phyloP scores from a whole-genome alignment of 2,113 vertebrate species.

The Galbula dea region DNA sequence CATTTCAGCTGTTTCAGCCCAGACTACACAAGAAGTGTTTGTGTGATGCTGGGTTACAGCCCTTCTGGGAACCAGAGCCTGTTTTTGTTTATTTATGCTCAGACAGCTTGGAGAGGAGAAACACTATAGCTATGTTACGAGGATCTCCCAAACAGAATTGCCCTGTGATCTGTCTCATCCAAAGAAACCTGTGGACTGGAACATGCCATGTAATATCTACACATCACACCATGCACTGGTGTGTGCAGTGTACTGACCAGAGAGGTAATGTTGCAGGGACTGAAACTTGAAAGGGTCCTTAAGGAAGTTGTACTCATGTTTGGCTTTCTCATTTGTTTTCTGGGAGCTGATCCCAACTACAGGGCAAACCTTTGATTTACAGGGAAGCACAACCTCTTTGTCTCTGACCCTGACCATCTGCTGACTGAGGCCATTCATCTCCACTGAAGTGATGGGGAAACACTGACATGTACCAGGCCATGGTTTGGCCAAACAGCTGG shows the following conservation, averaged over 20 bases:
- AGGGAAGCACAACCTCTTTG: background rate
- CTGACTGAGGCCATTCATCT: background rate
- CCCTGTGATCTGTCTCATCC: background rate
- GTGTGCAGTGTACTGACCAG: fast-evolving
- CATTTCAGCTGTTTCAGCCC: background rate
- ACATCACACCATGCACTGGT: background rate
- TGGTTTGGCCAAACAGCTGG: background rate
- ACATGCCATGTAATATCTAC: fast-evolving
- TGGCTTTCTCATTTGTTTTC: background rate
- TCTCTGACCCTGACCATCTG: background rate
- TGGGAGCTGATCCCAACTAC: background rate
- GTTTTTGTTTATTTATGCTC: background rate
- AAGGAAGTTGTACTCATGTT: background rate
- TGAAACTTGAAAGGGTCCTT: background rate
- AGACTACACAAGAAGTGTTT: background rate
- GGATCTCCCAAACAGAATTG: background rate
- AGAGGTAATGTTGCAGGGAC: fast-evolving
- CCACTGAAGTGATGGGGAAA: background rate
- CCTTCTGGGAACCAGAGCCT: background rate
- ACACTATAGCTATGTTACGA: background rate
- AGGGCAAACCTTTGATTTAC: background rate
- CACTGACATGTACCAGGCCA: background rate
- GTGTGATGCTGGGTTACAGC: background rate
- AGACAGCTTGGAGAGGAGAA: background rate
- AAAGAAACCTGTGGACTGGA: background rate